Base-by-base conservation (phyloP, 2,888 invertebrate species). In the Drosophila infuscata region DNA sequence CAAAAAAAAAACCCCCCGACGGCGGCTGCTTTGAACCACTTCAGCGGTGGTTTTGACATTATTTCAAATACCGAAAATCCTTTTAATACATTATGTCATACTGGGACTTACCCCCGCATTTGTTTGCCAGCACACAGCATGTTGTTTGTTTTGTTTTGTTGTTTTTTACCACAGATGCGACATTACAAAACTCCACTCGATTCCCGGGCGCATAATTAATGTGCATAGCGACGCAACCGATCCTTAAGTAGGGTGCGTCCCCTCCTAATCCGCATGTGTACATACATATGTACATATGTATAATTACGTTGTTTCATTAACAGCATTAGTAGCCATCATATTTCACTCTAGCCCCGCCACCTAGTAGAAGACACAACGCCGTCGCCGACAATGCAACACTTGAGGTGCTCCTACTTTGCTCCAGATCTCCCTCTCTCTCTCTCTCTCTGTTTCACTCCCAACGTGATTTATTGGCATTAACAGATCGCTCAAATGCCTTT, bases 241-340 rank as follows among this genome's bases (percentile, higher is more conserved):
- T 76, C 62, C 79, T 70, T 85, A 80, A 90, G 86, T 90, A 81
- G 85, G 88, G 78, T 81, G 84, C 84, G 59, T 81, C 81, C 81
- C 85, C 80, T 81, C 73, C 74, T 74, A 80, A 89, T 90, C 84
- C 82, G 4, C 17, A 25, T 29, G 15, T 49, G 29, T 36, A 36
- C 25, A 12, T 29, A 29, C 29, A 17, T 29, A 30, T 8, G 32
- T 33, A 35, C 48, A 38, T 61, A 81, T 87, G 76, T 74, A 88
- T 91, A 91, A 92, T 91, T 92, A 84, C 89, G 84, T 82, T 92
- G 89, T 92, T 90, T 90, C 91, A 91, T 91, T 91, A 91, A 92
- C 92, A 91, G 82, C 92, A 91, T 91, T 91, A 92, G 89, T 88
- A 79, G 88, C 83, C 78, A 80, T 88, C 81, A 89, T 91, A 91